A percentile compares a stretch with the other conserved stretches of the same genome.
These are phyloP conservation scores for Cheilosia variabilis DNA, from an alignment of 2,888 invertebrate species.

Conservation along the genomic window DNA sequence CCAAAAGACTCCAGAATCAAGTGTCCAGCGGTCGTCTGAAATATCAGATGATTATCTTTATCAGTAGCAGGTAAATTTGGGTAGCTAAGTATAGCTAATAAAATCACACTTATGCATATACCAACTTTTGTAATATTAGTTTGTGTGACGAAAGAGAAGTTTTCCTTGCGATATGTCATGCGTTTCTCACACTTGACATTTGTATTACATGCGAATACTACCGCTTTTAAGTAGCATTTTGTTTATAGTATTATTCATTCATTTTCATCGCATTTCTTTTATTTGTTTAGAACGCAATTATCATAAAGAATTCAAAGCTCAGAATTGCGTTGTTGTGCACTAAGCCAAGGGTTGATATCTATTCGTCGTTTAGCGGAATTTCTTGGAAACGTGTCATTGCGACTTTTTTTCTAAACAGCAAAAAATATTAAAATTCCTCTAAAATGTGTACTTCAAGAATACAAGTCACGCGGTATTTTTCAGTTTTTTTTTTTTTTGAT, in stretches of 20 bases:
- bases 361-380: slow-evolving; percentile 1
- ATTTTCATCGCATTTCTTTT: not conserved
- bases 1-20: slow-evolving; percentile 40
- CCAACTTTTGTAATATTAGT: not conserved
- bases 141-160: slow-evolving; percentile 24
- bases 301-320: not conserved
- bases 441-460: not conserved
- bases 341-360: slow-evolving; percentile 59
- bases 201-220: not conserved
- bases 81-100: not conserved
- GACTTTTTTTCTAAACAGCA: not conserved
- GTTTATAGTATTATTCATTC: not conserved
- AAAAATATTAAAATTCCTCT: no score
- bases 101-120: slow-evolving; percentile 21
- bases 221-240: not conserved
- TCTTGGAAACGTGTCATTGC: slow-evolving; percentile 49
- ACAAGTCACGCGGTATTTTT: not conserved
- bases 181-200: slow-evolving; percentile 6
- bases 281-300: slow-evolving; percentile 57
- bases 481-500: not conserved
- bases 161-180: slow-evolving; percentile 52
- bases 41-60: not conserved
- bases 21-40: slow-evolving; percentile 37
- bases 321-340: slow-evolving; percentile 26
- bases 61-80: not conserved